Evolutionary conservation across 1,140 invertebrate genomes (phyloP).

Genomic region (Achatina immaculata): DNA sequence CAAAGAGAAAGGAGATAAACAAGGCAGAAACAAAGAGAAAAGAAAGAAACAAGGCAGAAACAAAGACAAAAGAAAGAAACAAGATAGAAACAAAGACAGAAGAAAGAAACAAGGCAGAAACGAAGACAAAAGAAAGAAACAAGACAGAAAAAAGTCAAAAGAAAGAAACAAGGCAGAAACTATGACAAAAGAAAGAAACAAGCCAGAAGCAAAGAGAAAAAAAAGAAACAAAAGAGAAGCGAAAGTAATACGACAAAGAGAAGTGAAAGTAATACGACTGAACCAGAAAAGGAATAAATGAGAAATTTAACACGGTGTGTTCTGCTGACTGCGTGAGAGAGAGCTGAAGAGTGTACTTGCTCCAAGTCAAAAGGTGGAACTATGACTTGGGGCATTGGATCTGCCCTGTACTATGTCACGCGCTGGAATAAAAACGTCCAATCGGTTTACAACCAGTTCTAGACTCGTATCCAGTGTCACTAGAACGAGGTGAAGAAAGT

Average conservation of each 20-base stretch:
- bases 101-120: too few relatives aligned
- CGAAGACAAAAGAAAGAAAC: too few relatives aligned
- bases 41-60: conserved; percentile 13
- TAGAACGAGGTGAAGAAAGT: neutral
- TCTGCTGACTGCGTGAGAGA: neutral
- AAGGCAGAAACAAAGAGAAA: conserved; percentile 17
- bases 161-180: neutral
- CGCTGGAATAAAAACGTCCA: neutral
- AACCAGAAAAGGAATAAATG: neutral
- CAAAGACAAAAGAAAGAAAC: neutral
- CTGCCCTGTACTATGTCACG: neutral
- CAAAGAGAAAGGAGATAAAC: conserved; percentile 4
- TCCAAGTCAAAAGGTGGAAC: too few relatives aligned
- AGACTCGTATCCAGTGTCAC: neutral
- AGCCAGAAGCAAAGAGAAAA: neutral
- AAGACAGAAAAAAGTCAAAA: too few relatives aligned
- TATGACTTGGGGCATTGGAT: too few relatives aligned
- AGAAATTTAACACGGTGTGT: neutral
- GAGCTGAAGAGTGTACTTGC: too few relatives aligned
- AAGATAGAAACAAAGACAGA: too few relatives aligned
- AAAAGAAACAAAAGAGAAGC: conserved; percentile 1
- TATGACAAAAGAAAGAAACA: neutral
- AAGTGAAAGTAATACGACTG: neutral
- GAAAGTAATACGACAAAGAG: too few relatives aligned
- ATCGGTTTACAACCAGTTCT: neutral